A percentile compares a stretch with the other conserved stretches of the same genome.
phyloP scores from a whole-genome alignment of 2,888 invertebrate genomes.

The Drosophila nr. perissopoda region DNA sequence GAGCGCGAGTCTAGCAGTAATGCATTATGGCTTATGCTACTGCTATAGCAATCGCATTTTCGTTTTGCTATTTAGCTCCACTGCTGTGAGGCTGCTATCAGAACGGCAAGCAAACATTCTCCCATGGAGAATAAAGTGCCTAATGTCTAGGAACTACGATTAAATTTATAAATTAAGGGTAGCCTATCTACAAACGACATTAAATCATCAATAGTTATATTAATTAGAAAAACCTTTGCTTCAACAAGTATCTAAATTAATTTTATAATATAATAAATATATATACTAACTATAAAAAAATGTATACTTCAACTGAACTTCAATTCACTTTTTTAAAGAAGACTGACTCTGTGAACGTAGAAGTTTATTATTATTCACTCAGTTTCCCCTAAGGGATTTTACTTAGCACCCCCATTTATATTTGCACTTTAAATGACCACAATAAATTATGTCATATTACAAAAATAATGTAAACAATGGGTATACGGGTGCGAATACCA shows the following conservation, averaged over 20 bases:
- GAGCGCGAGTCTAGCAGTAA: no score
- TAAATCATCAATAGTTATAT: background rate
- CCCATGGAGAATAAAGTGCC: background rate
- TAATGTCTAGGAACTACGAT: background rate
- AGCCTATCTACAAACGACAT: background rate
- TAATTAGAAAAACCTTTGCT: background rate
- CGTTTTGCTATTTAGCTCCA: no score
- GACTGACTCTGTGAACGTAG: background rate
- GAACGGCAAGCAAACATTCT: background rate
- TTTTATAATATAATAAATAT: background rate
- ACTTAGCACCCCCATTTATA: background rate
- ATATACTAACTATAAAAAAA: no score
- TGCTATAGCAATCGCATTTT: background rate
- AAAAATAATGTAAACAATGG: background rate
- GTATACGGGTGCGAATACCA: background rate
- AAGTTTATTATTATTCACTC: background rate
- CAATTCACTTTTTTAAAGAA: background rate
- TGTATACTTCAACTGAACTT: background rate
- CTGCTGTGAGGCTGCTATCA: background rate
- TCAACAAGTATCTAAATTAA: background rate
- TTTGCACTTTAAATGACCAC: background rate
- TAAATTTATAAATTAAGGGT: background rate
- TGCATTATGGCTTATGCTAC: background rate
- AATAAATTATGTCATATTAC: background rate
- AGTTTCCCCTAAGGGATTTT: background rate